phyloP scores from a whole-genome alignment of 1,140 invertebrate species.

The Atta colombica region DNA sequence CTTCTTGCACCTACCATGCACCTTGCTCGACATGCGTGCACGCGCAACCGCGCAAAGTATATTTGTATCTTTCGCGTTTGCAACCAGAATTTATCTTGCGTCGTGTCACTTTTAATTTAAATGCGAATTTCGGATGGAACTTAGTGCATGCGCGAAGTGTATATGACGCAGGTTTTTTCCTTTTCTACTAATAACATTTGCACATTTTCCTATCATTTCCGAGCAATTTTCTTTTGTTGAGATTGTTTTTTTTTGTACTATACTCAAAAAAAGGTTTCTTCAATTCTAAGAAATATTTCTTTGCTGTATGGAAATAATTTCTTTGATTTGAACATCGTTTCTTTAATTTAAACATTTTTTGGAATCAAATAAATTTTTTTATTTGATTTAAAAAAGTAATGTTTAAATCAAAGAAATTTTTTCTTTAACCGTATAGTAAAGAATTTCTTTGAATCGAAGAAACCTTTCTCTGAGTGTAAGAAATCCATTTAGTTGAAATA shows the following conservation, averaged over 20 bases:
- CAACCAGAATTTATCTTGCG: constrained; percentile 26
- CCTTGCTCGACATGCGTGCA: constrained; percentile 26
- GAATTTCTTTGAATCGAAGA: too few species aligned
- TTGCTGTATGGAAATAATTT: too few species aligned
- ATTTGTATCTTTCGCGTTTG: constrained; percentile 13
- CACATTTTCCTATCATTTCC: not conserved
- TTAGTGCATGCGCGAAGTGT: not conserved
- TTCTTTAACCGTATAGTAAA: too few species aligned
- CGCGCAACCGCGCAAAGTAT: not conserved
- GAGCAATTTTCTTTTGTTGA: not conserved
- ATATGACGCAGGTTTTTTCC: not conserved
- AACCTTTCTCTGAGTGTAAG: too few species aligned
- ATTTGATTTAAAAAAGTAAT: too few species aligned
- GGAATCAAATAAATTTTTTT: too few species aligned
- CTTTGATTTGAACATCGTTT: too few species aligned
- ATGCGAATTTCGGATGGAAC: constrained; percentile 77
- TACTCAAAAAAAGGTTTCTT: too few species aligned
- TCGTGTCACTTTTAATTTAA: constrained; percentile 74
- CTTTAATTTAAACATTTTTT: too few species aligned
- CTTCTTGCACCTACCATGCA: not conserved
- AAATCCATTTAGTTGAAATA: too few species aligned
- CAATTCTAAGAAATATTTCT: too few species aligned
- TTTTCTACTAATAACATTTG: not conserved
- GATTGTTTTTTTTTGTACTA: not conserved
- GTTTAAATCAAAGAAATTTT: too few species aligned